A percentile compares a stretch with the other conserved stretches of the same genome.
These are phyloP conservation scores for Anguilla marmorata DNA, from an alignment of 2,797 vertebrate genomes.

Conservation along the genomic window DNA sequence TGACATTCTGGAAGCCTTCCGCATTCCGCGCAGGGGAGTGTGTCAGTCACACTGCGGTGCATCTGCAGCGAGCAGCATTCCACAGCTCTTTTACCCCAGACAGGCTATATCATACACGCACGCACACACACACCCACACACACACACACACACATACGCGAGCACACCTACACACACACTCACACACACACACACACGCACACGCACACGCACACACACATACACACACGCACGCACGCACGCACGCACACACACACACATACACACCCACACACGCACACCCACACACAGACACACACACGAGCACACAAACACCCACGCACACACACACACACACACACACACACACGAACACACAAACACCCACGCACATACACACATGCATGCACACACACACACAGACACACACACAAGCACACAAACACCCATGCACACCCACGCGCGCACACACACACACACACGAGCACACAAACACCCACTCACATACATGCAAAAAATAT, in stretches of 20 bases:
- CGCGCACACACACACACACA: no score
- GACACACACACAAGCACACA: no score
- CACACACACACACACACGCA: not conserved
- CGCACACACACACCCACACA: conserved; percentile 16
- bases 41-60: not conserved
- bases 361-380: no score
- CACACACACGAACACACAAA: no score
- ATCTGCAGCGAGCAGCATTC: conserved; percentile 8
- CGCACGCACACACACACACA: not conserved
- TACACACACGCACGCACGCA: not conserved
- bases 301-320: no score
- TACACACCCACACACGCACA: not conserved
- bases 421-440: no score
- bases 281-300: no score
- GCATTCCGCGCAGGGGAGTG: conserved; percentile 7
- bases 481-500: no score
- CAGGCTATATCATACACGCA: not conserved
- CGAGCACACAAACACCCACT: no score
- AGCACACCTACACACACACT: not conserved
- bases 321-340: no score
- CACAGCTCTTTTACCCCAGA: conserved; percentile 1
- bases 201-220: not conserved
- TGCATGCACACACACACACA: no score
- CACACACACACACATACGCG: not conserved
- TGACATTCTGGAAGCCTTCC: conserved; percentile 5